These are phyloP conservation scores for Yoshiicerus persimilis DNA, from an alignment of 1,140 invertebrate genomes.

Conservation along the genomic window DNA sequence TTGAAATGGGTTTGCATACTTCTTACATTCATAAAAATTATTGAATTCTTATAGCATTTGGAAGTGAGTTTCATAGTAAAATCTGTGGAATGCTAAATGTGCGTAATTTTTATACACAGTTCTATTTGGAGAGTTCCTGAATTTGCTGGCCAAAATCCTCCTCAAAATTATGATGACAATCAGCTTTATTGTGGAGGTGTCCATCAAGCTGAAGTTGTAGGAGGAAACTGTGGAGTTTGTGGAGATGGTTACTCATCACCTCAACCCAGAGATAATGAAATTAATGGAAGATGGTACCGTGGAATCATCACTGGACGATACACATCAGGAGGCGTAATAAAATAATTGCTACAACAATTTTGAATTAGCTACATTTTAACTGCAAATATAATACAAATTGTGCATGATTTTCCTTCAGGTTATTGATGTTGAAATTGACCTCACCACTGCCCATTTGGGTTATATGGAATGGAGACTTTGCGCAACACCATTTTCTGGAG, in stretches of 20 bases:
- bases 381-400: no score
- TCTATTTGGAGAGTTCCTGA: conserved; percentile 50
- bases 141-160: conserved; percentile 36
- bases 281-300: conserved; percentile 53
- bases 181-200: conserved; percentile 49
- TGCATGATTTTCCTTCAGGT: neutral
- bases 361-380: no score
- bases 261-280: conserved; percentile 55
- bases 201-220: conserved; percentile 46
- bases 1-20: no score
- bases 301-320: conserved; percentile 55
- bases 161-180: conserved; percentile 52
- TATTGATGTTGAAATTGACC: conserved; percentile 52
- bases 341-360: no score
- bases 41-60: no score
- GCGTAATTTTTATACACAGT: neutral
- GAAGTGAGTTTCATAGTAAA: no score
- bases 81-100: no score
- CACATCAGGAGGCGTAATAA: conserved; percentile 50
- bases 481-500: conserved; percentile 50
- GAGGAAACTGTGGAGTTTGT: conserved; percentile 57
- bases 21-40: no score
- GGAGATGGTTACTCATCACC: conserved; percentile 55
- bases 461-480: conserved; percentile 56
- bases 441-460: conserved; percentile 58